Evolutionary conservation across 2,888 invertebrate species (phyloP).

Genomic region (Meghimatium bilineatum): DNA sequence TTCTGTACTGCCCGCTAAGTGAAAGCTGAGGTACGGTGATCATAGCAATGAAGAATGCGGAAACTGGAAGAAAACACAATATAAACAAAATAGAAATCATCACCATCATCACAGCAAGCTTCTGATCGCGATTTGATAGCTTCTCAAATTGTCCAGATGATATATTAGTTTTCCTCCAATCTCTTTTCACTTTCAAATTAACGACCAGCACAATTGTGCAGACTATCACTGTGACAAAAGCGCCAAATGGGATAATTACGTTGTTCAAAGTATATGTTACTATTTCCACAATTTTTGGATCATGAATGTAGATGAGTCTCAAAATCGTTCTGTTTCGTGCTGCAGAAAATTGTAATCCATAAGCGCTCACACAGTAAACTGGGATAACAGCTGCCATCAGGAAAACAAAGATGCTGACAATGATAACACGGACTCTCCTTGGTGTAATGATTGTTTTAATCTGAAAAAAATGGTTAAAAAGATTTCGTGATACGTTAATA

Average conservation of each 20-base stretch:
- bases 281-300: not conserved
- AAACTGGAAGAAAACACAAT: not conserved
- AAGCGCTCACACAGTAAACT: not conserved
- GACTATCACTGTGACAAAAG: not conserved
- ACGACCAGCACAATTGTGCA: not conserved
- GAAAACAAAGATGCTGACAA: not conserved
- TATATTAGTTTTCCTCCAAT: not conserved
- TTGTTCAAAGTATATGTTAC: not conserved
- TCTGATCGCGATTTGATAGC: not conserved
- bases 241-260: not conserved
- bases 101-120: not conserved
- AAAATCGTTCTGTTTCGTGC: conserved; percentile 27
- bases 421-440: conserved; percentile 1
- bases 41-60: not conserved
- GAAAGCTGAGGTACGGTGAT: not conserved
- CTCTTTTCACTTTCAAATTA: not conserved
- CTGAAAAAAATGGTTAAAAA: not conserved
- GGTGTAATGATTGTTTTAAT: conserved; percentile 25
- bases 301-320: conserved; percentile 13
- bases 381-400: not conserved
- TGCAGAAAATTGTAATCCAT: conserved; percentile 19
- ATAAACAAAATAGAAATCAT: not conserved
- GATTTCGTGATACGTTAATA: too few relatives aligned
- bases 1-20: not conserved
- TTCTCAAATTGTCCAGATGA: not conserved